These are phyloP conservation scores for Pseudoips prasinana DNA, from an alignment of 2,888 invertebrate genomes.

Conservation along the genomic window DNA sequence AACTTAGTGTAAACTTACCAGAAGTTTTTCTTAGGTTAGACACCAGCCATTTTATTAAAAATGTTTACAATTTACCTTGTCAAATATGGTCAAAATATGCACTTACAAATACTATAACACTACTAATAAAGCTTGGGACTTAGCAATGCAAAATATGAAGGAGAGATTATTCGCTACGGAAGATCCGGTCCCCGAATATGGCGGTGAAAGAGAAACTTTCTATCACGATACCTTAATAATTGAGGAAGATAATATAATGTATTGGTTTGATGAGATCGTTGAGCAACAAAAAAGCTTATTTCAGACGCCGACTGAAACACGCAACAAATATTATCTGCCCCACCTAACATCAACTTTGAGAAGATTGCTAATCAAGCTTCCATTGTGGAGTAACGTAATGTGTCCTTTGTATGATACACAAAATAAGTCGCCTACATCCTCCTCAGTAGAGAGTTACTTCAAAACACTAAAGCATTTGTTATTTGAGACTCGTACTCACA, in stretches of 20 bases:
- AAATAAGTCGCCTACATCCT: slow-evolving; percentile 3
- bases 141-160: slow-evolving; percentile 13
- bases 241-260: slow-evolving; percentile 10
- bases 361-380: slow-evolving; percentile 2
- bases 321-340: slow-evolving; percentile 2
- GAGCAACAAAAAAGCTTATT: slow-evolving; percentile 10
- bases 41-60: slow-evolving; percentile 9
- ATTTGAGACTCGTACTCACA: slow-evolving; percentile 3
- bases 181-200: slow-evolving; percentile 13
- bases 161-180: slow-evolving; percentile 11
- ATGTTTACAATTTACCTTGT: slow-evolving; percentile 10
- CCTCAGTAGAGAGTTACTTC: slow-evolving; percentile 2
- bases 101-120: slow-evolving; percentile 14
- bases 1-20: slow-evolving; percentile 9
- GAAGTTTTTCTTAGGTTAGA: slow-evolving; percentile 9
- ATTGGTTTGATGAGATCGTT: slow-evolving; percentile 14
- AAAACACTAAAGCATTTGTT: slow-evolving; percentile 3
- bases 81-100: slow-evolving; percentile 13
- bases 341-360: slow-evolving; percentile 2
- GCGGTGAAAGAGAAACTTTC: slow-evolving; percentile 13
- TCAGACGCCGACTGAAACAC: slow-evolving; percentile 4
- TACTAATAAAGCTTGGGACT: slow-evolving; percentile 14
- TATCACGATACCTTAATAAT: slow-evolving; percentile 13
- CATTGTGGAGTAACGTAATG: slow-evolving; percentile 2
- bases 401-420: slow-evolving; percentile 2